These are phyloP conservation scores for Eurystomus gularis DNA, from an alignment of 2,113 vertebrate species.

Conservation along the genomic window DNA sequence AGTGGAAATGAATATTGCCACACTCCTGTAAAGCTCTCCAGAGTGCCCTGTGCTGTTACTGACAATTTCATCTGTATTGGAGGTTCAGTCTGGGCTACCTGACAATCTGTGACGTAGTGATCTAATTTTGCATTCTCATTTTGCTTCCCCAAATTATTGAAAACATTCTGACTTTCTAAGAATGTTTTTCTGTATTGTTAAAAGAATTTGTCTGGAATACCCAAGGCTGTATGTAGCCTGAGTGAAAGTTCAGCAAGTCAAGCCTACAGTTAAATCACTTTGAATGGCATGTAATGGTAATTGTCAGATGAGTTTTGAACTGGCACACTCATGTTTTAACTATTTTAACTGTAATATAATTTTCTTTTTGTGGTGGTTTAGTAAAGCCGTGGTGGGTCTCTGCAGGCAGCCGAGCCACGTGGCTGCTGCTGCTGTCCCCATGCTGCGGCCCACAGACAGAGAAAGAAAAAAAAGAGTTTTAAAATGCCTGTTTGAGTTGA, in stretches of 20 bases:
- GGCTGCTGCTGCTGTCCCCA: too few species aligned
- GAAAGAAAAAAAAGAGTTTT: too few species aligned
- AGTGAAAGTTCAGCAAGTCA: neutral
- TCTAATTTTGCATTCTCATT: neutral
- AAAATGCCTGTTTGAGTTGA: too few species aligned
- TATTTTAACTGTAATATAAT: neutral
- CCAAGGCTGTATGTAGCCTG: neutral
- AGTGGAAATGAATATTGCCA: neutral
- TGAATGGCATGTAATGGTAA: neutral
- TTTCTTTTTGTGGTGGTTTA: too few species aligned
- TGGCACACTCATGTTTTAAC: neutral
- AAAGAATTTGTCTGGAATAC: neutral
- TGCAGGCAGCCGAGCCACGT: too few species aligned
- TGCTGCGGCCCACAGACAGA: too few species aligned
- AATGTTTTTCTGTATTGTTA: fast-evolving
- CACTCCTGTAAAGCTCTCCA: neutral
- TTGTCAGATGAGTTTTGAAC: neutral
- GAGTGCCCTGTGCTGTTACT: neutral
- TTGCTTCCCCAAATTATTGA: neutral
- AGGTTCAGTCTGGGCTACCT: neutral
- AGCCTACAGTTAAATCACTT: neutral
- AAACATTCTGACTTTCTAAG: neutral
- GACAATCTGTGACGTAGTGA: neutral
- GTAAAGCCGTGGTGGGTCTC: too few species aligned
- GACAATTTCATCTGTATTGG: neutral